phyloP scores from a whole-genome alignment of 2,888 invertebrate genomes.

The Myopa tessellatipennis region DNA sequence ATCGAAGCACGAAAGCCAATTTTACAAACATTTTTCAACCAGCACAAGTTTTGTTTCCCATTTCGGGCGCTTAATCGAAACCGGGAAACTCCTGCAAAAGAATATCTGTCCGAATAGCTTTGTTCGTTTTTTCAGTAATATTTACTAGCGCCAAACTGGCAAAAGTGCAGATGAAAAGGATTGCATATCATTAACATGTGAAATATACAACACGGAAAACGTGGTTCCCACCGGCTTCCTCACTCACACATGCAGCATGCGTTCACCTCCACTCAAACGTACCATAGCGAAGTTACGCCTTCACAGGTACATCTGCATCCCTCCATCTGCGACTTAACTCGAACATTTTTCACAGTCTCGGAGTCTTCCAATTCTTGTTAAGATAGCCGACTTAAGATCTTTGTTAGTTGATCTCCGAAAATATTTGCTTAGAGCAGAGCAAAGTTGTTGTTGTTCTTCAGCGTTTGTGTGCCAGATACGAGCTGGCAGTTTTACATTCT shows the following conservation, averaged over 20 bases:
- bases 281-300: no score
- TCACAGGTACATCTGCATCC: neutral
- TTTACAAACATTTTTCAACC: no score
- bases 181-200: conserved; percentile 3
- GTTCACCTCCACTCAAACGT: neutral
- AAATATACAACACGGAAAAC: neutral
- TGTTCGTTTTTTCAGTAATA: neutral
- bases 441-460: conserved; percentile 21
- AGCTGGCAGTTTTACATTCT: neutral
- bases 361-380: neutral
- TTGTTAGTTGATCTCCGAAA: conserved; percentile 34
- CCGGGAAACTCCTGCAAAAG: no score
- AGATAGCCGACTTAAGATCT: conserved; percentile 34
- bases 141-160: neutral
- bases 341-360: no score
- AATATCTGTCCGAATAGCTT: no score
- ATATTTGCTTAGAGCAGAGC: conserved; percentile 28
- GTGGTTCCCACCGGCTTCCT: no score
- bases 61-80: no score
- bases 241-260: no score
- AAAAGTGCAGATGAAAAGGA: neutral
- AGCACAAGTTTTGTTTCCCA: no score
- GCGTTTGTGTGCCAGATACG: conserved; percentile 2
- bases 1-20: no score
- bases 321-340: neutral